These are phyloP conservation scores for Calliopum simillimum DNA, from an alignment of 2,888 invertebrate genomes.

Conservation along the genomic window DNA sequence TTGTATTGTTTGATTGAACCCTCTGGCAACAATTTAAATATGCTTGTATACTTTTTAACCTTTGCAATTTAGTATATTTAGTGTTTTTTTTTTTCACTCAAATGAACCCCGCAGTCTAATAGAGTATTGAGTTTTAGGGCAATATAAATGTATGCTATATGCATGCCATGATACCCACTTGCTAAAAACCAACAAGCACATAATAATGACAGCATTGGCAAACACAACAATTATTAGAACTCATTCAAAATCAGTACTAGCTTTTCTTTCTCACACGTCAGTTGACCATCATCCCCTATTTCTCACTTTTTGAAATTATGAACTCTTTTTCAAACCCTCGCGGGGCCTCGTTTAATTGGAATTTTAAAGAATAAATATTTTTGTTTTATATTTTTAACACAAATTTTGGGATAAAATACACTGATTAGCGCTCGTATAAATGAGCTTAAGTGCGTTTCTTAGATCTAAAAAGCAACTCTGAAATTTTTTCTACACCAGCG, in stretches of 20 bases:
- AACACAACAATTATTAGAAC: not conserved
- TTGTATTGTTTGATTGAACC: not conserved
- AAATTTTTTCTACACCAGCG: no score
- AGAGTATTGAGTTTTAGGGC: not conserved
- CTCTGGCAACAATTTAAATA: slow-evolving; percentile 4
- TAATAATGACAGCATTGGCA: slow-evolving; percentile 34
- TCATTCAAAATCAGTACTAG: slow-evolving; percentile 29
- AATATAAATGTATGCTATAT: slow-evolving; percentile 45
- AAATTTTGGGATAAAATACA: no score
- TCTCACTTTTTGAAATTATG: no score
- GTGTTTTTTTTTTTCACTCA: not conserved
- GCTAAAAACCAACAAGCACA: slow-evolving; percentile 46
- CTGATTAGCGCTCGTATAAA: no score
- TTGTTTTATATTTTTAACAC: no score
- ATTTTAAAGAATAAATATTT: no score
- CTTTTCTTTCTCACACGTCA: slow-evolving; percentile 16
- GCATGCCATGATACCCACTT: slow-evolving; percentile 59
- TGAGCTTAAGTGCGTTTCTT: no score
- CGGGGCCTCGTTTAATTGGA: no score
- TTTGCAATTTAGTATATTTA: slow-evolving; percentile 36
- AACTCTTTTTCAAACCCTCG: no score
- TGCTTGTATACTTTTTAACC: slow-evolving; percentile 35
- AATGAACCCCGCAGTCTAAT: not conserved
- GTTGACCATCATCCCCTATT: slow-evolving; percentile 5
- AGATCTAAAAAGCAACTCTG: no score